Conservation (phyloP, 2,888 invertebrate species). For the Antitype chi region DNA sequence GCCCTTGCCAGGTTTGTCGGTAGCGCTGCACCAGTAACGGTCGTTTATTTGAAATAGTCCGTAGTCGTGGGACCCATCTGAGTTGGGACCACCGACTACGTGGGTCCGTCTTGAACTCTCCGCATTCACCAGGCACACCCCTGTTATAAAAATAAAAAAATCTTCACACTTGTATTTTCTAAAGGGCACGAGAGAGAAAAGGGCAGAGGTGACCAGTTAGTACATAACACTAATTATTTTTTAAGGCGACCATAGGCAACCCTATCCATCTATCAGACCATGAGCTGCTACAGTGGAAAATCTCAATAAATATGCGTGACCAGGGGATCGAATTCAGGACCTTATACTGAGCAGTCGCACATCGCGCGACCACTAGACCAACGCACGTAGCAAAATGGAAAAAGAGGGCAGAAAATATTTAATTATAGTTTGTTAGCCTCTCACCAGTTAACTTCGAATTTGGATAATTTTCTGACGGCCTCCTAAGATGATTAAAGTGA, state of each 20-base stretch:
- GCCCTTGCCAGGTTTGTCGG: constrained; percentile 74
- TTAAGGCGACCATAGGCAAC: fast-evolving
- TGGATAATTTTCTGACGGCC: background rate
- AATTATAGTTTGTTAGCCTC: background rate
- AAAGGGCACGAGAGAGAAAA: background rate
- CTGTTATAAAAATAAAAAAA: constrained; percentile 64
- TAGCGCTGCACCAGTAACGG: constrained; percentile 80
- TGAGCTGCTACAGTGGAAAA: background rate
- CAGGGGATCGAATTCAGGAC: background rate
- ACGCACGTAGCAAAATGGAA: background rate
- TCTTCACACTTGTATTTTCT: background rate
- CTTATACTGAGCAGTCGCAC: background rate
- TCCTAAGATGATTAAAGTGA: background rate
- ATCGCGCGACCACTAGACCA: background rate
- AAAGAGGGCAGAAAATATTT: background rate
- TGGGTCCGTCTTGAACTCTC: constrained; percentile 88
- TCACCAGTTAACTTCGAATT: no score
- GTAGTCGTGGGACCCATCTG: constrained; percentile 85
- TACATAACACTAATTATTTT: background rate
- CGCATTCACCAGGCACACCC: constrained; percentile 88
- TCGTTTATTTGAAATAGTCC: constrained; percentile 86
- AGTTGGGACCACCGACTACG: constrained; percentile 83
- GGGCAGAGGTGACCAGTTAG: background rate
- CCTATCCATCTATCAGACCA: no score
- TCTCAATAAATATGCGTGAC: no score